phyloP scores from a whole-genome alignment of 2,113 vertebrate species.

The Actinemys pallida region DNA sequence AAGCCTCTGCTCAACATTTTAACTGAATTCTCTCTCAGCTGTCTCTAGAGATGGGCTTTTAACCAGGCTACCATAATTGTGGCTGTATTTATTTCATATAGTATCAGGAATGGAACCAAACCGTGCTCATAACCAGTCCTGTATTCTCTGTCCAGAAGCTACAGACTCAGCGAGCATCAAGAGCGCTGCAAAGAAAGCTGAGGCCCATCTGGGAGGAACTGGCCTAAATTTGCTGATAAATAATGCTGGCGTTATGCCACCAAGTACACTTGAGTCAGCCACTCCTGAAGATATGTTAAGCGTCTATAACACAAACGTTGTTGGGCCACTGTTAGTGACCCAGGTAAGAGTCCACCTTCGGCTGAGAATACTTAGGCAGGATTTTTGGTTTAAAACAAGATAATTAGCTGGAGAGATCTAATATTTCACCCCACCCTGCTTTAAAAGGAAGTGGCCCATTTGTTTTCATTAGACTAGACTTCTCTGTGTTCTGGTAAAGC shows the following conservation, averaged over 20 bases:
- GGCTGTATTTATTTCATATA: neutral
- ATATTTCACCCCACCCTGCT: neutral
- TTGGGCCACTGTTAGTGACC: conserved; percentile 60
- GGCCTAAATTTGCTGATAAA: conserved; percentile 65
- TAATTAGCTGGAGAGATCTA: neutral
- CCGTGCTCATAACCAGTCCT: neutral
- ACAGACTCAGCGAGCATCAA: neutral
- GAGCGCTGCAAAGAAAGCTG: conserved; percentile 2
- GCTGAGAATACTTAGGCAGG: neutral
- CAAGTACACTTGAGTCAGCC: neutral
- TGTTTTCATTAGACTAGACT: neutral
- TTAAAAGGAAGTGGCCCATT: neutral
- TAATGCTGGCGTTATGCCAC: conserved; percentile 51
- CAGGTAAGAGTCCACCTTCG: conserved; percentile 25
- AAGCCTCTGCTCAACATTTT: too few species aligned
- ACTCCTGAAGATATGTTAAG: conserved; percentile 49
- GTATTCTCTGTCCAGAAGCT: conserved; percentile 7
- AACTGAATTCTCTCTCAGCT: neutral
- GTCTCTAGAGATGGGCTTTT: neutral
- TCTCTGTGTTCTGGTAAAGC: neutral
- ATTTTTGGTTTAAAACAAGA: neutral
- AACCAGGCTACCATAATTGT: neutral
- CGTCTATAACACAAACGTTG: conserved; percentile 46
- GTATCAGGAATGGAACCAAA: neutral
- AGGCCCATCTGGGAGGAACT: neutral